phyloP scores from a whole-genome alignment of 2,888 invertebrate genomes.

The Brenthis daphne region DNA sequence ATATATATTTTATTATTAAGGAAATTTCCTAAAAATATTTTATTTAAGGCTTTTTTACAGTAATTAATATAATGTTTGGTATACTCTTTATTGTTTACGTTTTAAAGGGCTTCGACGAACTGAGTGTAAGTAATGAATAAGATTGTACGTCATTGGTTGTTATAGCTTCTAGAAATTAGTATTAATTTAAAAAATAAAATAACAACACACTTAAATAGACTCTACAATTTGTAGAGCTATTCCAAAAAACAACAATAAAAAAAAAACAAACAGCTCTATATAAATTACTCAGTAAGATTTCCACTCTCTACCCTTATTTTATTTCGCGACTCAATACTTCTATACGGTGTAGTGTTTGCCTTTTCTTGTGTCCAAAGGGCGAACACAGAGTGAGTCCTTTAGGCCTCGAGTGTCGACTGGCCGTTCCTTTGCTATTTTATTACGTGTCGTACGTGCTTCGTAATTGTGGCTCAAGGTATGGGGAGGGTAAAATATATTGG shows the following conservation, averaged over 20 bases:
- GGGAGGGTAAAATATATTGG: slow-evolving; percentile 30
- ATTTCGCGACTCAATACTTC: slow-evolving; percentile 80
- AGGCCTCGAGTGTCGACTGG: slow-evolving; percentile 68
- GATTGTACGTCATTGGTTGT: too few relatives aligned
- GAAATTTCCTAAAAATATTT: too few relatives aligned
- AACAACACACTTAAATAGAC: too few relatives aligned
- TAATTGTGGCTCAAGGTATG: slow-evolving; percentile 57
- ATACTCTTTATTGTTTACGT: too few relatives aligned
- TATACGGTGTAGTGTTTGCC: slow-evolving; percentile 76
- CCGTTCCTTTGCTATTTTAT: slow-evolving; percentile 76
- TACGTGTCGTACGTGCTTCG: slow-evolving; percentile 71
- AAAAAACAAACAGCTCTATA: slow-evolving; percentile 52
- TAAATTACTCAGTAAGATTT: slow-evolving; percentile 49
- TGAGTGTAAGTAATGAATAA: too few relatives aligned
- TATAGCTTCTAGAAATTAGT: too few relatives aligned
- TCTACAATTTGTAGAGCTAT: background rate
- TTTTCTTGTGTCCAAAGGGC: slow-evolving; percentile 71
- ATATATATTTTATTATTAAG: too few relatives aligned
- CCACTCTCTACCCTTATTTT: slow-evolving; percentile 73
- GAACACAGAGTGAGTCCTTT: slow-evolving; percentile 74
- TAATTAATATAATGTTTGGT: too few relatives aligned
- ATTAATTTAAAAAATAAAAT: too few relatives aligned
- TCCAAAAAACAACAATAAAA: background rate
- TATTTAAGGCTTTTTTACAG: too few relatives aligned
- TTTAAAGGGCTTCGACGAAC: too few relatives aligned